Evolutionary conservation across 2,888 invertebrate species (phyloP), one percentile per base, ranked within the genome.

Genomic region (Leptinotarsa tumamoca): DNA sequence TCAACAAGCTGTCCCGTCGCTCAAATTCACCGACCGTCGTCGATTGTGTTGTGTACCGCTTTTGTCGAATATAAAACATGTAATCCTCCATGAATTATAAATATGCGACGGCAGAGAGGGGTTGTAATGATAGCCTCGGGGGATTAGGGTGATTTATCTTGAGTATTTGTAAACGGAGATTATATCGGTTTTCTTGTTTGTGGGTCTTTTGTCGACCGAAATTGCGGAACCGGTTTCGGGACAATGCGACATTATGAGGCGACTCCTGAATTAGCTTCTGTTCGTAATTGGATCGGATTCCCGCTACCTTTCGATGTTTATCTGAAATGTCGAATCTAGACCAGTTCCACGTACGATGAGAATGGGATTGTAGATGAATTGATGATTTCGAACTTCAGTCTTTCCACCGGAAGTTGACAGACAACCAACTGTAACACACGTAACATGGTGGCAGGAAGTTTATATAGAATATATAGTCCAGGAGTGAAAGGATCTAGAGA

Each of bases 111-210:
- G 77, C 58, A 72, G 52, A 61, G 74, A 78, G 83, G 83, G 83
- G 80, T 82, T 80, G 81, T 84, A 85, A 85, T 84, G 85, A 85
- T 84, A 83, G 84, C 83, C 83, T 79, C 77, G 80, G 82, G 78
- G 85, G 86, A 87, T 87, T 86, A 86, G 85, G 85, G 85, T 85
- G 86, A 87, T 87, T 86, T 87, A 86, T 87, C 85, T 86, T 83
- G 84, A 87, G 86, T 87, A 87, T 87, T 87, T 87, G 86, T 86
- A 87, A 86, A 86, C 85, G 84, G 79, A 84, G 86, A 86, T 87
- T 86, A 86, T 81, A 78, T 83, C 83, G 78, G 82, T 82, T 83
- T 84, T 84, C 82, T 74, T 74, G 74, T 78, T 78, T 74, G 72
- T 61, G 51, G 73, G 73, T 77, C 75, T 73, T 77, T 75, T 74